These are phyloP conservation scores for Syrista parreyssii DNA, from an alignment of 2,888 invertebrate species.

Conservation along the genomic window DNA sequence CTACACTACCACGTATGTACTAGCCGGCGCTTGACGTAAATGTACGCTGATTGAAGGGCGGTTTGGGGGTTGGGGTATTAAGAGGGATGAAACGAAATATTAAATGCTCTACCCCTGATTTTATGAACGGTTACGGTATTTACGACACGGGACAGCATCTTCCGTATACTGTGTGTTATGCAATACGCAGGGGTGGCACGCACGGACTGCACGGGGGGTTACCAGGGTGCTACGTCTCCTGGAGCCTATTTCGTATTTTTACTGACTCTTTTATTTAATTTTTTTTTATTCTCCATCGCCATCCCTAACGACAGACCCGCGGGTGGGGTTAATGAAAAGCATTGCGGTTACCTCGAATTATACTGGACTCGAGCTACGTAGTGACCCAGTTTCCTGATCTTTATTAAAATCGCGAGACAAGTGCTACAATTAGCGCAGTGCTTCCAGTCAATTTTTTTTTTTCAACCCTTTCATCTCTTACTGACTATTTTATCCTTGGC, in stretches of 20 bases:
- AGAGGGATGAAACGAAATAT: neutral
- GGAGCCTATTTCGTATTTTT: neutral
- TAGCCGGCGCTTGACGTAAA: neutral
- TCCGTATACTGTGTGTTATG: neutral
- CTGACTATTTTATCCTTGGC: neutral
- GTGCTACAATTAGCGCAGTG: neutral
- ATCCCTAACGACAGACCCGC: neutral
- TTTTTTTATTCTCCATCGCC: neutral
- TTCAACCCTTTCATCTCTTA: neutral
- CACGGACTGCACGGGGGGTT: neutral
- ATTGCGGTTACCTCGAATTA: neutral
- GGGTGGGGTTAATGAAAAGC: neutral
- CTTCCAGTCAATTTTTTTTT: neutral
- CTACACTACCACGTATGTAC: neutral
- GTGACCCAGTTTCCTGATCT: neutral
- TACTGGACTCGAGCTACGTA: neutral
- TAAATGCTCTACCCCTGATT: neutral
- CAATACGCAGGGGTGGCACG: neutral
- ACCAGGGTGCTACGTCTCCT: neutral
- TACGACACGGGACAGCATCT: neutral
- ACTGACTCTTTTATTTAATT: neutral
- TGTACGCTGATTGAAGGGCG: neutral
- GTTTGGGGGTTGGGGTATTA: neutral
- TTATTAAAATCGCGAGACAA: neutral
- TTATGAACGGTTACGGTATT: neutral